Evolutionary conservation across 2,113 vertebrate genomes (phyloP).

Genomic region (Leuciscus idus): DNA sequence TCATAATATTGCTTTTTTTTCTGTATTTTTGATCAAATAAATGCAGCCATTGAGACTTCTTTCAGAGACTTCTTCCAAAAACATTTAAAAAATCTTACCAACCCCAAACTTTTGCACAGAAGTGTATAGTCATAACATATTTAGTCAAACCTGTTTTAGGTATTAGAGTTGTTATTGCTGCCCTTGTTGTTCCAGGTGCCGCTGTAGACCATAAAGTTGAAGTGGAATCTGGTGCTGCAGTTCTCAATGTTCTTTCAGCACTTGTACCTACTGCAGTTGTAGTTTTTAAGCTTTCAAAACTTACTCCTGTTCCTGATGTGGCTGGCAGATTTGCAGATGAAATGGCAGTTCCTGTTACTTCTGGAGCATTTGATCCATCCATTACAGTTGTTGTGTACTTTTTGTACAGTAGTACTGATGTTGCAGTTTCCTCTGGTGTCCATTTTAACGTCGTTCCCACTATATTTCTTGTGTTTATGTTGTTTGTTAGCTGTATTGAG

Average conservation of each 20-base stretch:
- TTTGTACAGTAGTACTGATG: neutral
- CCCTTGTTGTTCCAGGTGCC: neutral
- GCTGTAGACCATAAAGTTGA: neutral
- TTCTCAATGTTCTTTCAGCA: neutral
- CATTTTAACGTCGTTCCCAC: neutral
- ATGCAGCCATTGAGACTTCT: neutral
- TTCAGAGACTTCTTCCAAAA: neutral
- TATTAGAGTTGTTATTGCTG: neutral
- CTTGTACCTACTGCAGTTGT: neutral
- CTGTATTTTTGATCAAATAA: neutral
- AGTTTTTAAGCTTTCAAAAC: neutral
- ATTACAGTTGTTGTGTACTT: neutral
- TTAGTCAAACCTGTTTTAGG: constrained; percentile 2
- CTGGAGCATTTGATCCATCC: neutral
- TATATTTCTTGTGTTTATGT: neutral
- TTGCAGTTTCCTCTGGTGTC: neutral
- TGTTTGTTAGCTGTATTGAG: neutral
- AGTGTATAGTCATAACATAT: neutral
- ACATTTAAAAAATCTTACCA: too few relatives aligned
- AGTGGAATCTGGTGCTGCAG: neutral
- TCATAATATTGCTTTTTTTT: neutral
- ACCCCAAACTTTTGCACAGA: neutral
- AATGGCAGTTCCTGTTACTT: neutral
- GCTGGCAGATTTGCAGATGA: constrained; percentile 1
- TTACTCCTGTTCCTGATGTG: neutral